Conservation (phyloP, 2,888 invertebrate genomes). For the Cremastobaeus sp. region DNA sequence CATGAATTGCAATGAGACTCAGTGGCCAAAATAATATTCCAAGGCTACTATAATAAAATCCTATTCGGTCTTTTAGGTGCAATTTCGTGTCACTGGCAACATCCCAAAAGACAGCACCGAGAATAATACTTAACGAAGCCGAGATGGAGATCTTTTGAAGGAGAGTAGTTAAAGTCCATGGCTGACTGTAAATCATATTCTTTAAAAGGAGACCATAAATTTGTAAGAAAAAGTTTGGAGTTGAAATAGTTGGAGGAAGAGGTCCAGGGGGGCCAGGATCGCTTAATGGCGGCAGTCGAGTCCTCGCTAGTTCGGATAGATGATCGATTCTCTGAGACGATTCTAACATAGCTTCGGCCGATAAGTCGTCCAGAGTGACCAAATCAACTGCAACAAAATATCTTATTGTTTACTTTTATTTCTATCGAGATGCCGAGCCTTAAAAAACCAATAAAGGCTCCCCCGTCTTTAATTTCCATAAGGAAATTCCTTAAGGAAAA, state of each 20-base stretch:
- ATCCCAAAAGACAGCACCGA: slow-evolving; percentile 94
- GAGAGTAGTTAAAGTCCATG: slow-evolving; percentile 89
- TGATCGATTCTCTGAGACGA: slow-evolving; percentile 96
- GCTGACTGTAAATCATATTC: slow-evolving; percentile 89
- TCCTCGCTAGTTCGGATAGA: slow-evolving; percentile 88
- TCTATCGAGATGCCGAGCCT: no score
- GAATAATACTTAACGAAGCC: slow-evolving; percentile 88
- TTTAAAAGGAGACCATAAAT: slow-evolving; percentile 83
- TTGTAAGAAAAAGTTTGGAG: slow-evolving; percentile 85
- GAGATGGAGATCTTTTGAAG: slow-evolving; percentile 88
- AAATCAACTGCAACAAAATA: slow-evolving; percentile 86
- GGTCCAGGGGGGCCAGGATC: slow-evolving; percentile 90
- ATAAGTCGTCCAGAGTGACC: slow-evolving; percentile 94
- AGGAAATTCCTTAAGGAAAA: no score
- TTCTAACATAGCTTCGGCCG: slow-evolving; percentile 95
- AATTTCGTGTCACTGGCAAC: slow-evolving; percentile 87
- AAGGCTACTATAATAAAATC: slow-evolving; percentile 92
- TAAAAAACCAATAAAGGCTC: no score
- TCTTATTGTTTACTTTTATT: no score
- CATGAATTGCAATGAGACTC: slow-evolving; percentile 73
- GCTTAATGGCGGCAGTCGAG: slow-evolving; percentile 82
- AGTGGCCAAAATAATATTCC: slow-evolving; percentile 89
- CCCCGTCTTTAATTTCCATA: no score
- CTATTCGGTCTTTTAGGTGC: slow-evolving; percentile 87
- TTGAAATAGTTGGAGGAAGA: slow-evolving; percentile 83